Evolutionary conservation across 2,113 vertebrate species (phyloP), one percentile per base, ranked within the genome.

Genomic region (Pogonocichla stellata): DNA sequence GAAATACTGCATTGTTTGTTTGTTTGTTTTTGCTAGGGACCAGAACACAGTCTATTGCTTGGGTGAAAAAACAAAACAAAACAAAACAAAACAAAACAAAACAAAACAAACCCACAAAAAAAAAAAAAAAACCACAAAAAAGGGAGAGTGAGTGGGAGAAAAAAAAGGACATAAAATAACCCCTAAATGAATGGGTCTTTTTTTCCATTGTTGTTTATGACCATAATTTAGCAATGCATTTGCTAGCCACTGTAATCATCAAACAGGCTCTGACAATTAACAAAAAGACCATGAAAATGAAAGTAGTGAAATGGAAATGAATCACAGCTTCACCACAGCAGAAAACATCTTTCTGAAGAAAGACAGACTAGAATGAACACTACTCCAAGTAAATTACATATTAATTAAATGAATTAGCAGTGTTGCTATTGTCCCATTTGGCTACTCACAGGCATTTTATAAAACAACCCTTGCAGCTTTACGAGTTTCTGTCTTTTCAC

Each of bases 341-440:
- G 95, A 96, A 96, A 96, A 96, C 90, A 97, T 95, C 82, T 94
- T 96, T 94, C 90, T 86, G 93, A 96, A 94, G 95, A 96, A 87
- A 96, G 88, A 80, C 80, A 86, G 93, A 88, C 88, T 86, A 86
- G 67, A 96, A 92, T 94, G 93, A 94, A 86, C 75, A 80, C 64
- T 90, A 90, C 77, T 94, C 43, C 85, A 95, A 96, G 67, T 90
- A 96, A 93, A 97, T 94, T 95, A 96, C 94, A 95, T 95, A 97
- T 94, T 96, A 96, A 97, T 96, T 96, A 97, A 96, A 86, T 90
- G 93, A 96, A 97, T 96, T 96, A 96, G 94, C 94, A 96, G 80
- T 74, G 64, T 88, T 88, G 56, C 90, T 92, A 96, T 95, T 96
- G 94, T 96, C 93, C 80, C 64, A 94, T 85, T 96, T 97, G 95